A percentile compares a stretch with the other conserved stretches of the same genome.
Conservation (phyloP, 2,888 invertebrate species). For the Pheosia gnoma region DNA sequence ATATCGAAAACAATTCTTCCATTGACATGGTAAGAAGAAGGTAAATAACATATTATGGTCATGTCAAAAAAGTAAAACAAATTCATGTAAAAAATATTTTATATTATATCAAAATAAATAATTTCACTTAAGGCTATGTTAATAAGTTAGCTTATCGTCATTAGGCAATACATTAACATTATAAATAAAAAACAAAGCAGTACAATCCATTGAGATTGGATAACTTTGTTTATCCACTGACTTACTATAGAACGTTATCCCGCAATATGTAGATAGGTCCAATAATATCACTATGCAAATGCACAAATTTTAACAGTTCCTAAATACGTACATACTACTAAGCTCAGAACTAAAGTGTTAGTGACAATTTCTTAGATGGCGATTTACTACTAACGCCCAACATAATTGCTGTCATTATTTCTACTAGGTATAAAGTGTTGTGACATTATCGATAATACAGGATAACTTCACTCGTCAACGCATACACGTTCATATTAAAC, state of each 20-base stretch:
- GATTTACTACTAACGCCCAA: no score
- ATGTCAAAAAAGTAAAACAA: constrained; percentile 14
- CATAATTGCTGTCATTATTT: no score
- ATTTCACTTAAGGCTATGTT: constrained; percentile 53
- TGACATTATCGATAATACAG: neutral
- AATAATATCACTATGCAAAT: no score
- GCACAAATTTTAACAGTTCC: no score
- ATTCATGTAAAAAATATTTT: constrained; percentile 23
- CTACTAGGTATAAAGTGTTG: no score
- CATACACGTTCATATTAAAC: constrained; percentile 3
- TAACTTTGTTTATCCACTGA: neutral
- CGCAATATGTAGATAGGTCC: no score
- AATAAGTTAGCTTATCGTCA: constrained; percentile 51
- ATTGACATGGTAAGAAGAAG: no score
- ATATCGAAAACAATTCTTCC: no score
- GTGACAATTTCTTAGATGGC: no score
- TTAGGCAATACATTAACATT: constrained; percentile 58
- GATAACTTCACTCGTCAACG: neutral
- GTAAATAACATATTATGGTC: no score
- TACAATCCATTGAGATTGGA: constrained; percentile 9
- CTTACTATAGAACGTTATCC: neutral
- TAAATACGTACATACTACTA: no score
- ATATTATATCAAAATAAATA: constrained; percentile 56
- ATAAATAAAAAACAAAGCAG: constrained; percentile 20
- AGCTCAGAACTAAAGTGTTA: no score